phyloP scores from a whole-genome alignment of 2,888 invertebrate genomes.

The Calameuta filiformis region DNA sequence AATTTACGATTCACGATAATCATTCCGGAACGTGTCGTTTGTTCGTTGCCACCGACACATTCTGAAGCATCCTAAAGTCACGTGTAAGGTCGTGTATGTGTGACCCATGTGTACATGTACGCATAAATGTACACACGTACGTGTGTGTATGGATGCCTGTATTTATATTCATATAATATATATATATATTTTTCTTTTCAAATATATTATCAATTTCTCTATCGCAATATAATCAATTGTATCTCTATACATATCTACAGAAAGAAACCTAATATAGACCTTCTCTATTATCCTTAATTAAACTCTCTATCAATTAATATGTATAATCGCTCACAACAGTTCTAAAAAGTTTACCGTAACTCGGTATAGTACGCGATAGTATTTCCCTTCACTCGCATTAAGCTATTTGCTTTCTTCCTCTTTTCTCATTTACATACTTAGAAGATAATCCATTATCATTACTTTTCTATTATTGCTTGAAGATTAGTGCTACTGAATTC shows the following conservation, averaged over 20 bases:
- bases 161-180: conserved; percentile 16
- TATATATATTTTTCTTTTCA: conserved; percentile 36
- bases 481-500: conserved; percentile 58
- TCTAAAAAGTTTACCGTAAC: conserved; percentile 47
- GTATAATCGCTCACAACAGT: conserved; percentile 56
- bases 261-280: conserved; percentile 61
- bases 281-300: conserved; percentile 60
- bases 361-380: conserved; percentile 35
- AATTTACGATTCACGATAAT: conserved; percentile 20
- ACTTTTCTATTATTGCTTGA: conserved; percentile 61
- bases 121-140: conserved; percentile 12
- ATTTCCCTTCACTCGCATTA: conserved; percentile 34
- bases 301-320: conserved; percentile 64
- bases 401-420: conserved; percentile 19
- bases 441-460: conserved; percentile 36
- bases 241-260: conserved; percentile 64
- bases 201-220: conserved; percentile 62
- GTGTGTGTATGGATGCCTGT: conserved; percentile 21
- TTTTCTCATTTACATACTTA: conserved; percentile 23
- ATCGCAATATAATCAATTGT: conserved; percentile 49
- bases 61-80: conserved; percentile 9
- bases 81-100: not conserved
- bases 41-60: conserved; percentile 1
- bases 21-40: conserved; percentile 5
- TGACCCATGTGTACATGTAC: conserved; percentile 18